phyloP scores from a whole-genome alignment of 2,888 invertebrate genomes.

The Gymnosoma rotundatum region DNA sequence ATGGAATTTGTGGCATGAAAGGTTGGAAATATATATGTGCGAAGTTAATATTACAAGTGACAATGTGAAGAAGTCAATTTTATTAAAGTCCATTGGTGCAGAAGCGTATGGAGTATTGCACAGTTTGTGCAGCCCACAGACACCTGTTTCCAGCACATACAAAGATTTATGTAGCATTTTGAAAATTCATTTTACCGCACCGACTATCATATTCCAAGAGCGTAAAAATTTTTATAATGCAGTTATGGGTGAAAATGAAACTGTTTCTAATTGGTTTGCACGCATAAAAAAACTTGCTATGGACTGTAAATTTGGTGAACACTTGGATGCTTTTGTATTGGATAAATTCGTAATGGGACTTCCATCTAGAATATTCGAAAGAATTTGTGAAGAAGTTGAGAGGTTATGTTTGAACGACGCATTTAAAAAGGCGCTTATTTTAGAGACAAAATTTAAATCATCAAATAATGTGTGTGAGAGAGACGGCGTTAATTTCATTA shows the following conservation, averaged over 20 bases:
- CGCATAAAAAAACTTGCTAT: too few relatives aligned
- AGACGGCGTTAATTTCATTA: too few relatives aligned
- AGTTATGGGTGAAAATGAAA: constrained; percentile 39
- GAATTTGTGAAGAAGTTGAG: too few relatives aligned
- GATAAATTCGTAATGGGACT: too few relatives aligned
- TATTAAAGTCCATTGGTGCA: constrained; percentile 45
- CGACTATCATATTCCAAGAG: constrained; percentile 26
- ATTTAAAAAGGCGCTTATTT: too few relatives aligned
- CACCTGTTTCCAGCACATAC: constrained; percentile 11
- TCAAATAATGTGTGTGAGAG: too few relatives aligned
- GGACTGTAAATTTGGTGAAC: too few relatives aligned
- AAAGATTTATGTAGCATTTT: constrained; percentile 32
- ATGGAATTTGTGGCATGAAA: constrained; percentile 19
- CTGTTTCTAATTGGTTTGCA: constrained; percentile 54
- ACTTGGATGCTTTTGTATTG: too few relatives aligned
- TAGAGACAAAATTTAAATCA: too few relatives aligned
- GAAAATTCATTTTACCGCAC: constrained; percentile 24
- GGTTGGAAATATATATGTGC: constrained; percentile 28
- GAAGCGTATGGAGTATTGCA: constrained; percentile 28
- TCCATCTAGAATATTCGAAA: too few relatives aligned
- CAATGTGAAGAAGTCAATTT: constrained; percentile 34
- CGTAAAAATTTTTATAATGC: constrained; percentile 27
- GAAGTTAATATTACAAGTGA: constrained; percentile 16
- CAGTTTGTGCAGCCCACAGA: constrained; percentile 41
- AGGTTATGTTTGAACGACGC: too few relatives aligned